Conservation (phyloP, 2,797 vertebrate species). For the Poeciliopsis infans region DNA sequence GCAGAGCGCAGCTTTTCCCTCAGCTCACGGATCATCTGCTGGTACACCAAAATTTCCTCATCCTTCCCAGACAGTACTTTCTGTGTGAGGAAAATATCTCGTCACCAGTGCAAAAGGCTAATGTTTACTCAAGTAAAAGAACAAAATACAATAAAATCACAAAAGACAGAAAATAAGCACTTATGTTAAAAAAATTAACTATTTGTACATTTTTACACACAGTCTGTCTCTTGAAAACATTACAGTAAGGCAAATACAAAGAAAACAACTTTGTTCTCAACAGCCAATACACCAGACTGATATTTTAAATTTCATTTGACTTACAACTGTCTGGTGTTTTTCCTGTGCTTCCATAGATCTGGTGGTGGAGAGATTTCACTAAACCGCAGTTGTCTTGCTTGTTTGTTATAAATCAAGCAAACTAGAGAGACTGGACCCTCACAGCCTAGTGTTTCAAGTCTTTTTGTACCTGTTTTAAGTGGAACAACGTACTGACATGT, state of each 20-base stretch:
- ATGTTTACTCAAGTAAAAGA: neutral
- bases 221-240: neutral
- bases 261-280: neutral
- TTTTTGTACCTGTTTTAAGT: neutral
- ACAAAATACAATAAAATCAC: neutral
- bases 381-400: too few species aligned
- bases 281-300: neutral
- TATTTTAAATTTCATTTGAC: neutral
- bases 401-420: neutral
- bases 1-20: conserved; percentile 87
- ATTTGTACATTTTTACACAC: too few species aligned
- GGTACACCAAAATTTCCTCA: conserved; percentile 90
- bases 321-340: neutral
- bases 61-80: conserved; percentile 91
- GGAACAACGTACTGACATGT: neutral
- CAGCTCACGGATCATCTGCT: conserved; percentile 89
- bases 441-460: neutral
- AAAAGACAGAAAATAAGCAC: neutral
- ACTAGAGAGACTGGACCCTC: neutral
- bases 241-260: neutral
- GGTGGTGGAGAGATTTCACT: neutral
- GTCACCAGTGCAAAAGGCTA: conserved; percentile 4
- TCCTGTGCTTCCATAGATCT: neutral
- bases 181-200: neutral
- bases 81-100: conserved; percentile 65